Conservation (phyloP, 2,113 vertebrate genomes). For the Hippocampus abdominalis region DNA sequence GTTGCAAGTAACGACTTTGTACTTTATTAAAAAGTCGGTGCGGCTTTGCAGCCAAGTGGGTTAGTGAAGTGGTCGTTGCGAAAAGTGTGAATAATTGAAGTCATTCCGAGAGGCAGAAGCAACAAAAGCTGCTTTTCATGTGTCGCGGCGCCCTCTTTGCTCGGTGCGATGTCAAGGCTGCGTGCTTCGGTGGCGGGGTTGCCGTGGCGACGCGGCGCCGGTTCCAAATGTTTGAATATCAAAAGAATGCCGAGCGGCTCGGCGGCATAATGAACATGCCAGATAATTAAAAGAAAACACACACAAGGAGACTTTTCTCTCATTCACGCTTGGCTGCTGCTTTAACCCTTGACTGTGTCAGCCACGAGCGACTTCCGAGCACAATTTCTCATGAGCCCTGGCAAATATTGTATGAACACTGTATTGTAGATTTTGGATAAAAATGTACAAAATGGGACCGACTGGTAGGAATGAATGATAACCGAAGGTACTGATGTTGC, state of each 20-base stretch:
- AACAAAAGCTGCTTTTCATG: conserved; percentile 29
- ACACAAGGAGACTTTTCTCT: conserved; percentile 4
- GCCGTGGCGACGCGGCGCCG: conserved; percentile 50
- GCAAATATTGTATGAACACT: background rate
- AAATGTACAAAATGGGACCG: background rate
- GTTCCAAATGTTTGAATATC: conserved; percentile 41
- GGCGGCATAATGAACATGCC: conserved; percentile 21
- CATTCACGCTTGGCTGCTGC: background rate
- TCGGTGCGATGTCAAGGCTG: conserved; percentile 35
- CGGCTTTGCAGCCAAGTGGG: background rate
- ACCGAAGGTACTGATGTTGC: background rate
- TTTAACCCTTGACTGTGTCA: background rate
- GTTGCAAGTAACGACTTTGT: background rate
- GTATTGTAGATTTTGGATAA: background rate
- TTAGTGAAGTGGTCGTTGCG: conserved; percentile 3
- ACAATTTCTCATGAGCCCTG: background rate
- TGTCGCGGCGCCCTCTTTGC: conserved; percentile 29
- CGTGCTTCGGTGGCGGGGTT: conserved; percentile 41
- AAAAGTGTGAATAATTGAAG: conserved; percentile 25
- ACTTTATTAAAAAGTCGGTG: background rate
- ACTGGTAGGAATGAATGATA: background rate
- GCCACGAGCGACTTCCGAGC: background rate
- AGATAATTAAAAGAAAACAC: conserved; percentile 30
- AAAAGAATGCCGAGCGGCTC: conserved; percentile 17
- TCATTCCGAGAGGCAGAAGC: conserved; percentile 1